Evolutionary conservation across 2,113 vertebrate genomes (phyloP).

Genomic region (Peucedramus taeniatus): DNA sequence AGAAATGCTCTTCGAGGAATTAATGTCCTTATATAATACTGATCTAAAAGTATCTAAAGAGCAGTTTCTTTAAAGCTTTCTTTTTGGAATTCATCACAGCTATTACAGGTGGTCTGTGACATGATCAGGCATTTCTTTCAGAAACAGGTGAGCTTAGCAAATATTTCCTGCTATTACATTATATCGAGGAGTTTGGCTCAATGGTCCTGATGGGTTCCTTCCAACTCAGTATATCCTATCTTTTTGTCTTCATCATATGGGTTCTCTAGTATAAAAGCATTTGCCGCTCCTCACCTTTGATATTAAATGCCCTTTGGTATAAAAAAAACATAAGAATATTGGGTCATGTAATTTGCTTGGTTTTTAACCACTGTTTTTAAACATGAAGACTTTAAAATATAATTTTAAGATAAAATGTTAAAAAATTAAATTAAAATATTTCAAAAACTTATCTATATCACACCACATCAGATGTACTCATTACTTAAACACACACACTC

Average conservation of each 20-base stretch:
- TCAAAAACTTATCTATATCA: background rate
- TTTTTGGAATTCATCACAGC: background rate
- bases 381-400: background rate
- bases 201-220: background rate
- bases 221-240: background rate
- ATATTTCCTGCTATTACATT: background rate
- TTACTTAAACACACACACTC: background rate
- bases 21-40: background rate
- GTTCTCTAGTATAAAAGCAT: background rate
- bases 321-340: background rate
- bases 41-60: background rate
- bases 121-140: background rate
- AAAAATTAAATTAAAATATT: background rate
- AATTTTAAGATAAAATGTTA: background rate
- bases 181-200: background rate
- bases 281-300: background rate
- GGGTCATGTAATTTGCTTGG: background rate
- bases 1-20: background rate
- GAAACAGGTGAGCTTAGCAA: background rate
- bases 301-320: background rate
- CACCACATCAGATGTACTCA: background rate
- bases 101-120: background rate
- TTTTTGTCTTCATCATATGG: background rate
- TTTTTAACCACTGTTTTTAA: background rate
- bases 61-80: background rate